Evolutionary conservation across 1,140 invertebrate species (phyloP), one percentile per base, ranked within the genome.

Genomic region (Drosophila sechellia): DNA sequence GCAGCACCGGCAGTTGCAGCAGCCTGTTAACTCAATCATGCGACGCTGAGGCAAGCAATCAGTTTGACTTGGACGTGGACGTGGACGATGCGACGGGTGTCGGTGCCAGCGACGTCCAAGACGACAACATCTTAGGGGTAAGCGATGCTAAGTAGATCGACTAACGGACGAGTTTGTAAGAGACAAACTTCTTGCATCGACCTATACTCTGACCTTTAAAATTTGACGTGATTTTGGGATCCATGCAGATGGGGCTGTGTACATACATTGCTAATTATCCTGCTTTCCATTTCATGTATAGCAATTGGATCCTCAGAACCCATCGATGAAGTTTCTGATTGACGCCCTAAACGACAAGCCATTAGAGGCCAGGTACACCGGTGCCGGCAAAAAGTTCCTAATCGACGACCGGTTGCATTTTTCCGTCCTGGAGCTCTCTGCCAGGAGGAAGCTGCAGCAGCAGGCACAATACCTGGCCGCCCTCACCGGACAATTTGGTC

Each of bases 341-440:
- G 79, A 77, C 27, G 42, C 12, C 34, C n/a, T 54, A n/a, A 31
- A 22, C 12, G 43, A 17, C 55, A 55, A 57, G 8, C 52, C 49
- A 40, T 35, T 40, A 20, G 61, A 59, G 8, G 42, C 13, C 20
- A 66, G 56, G 25, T 76, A 66, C 10, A 6, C 13, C 12, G 55
- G 13, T 22, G 53, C 40, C 40, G 12, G 43, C 40, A 66, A 81
- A 75, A 79, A 87, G 83, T 87, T 76, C 71, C 83, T 76, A 72
- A 87, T 87, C 40, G 83, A 89, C 50, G 83, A 87, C 37, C 75
- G 75, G 8, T 12, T 89, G 22, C 73, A 65, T 39, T 89, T 89
- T 39, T 81, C 69, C 20, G 59, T 81, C 37, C 49, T 90, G 60
- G 80, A 79, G 56, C 13, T 43, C 12, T 70, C 57, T 8, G 70